Evolutionary conservation across 2,797 vertebrate genomes (phyloP).

Genomic region (Gallinago solitaria): DNA sequence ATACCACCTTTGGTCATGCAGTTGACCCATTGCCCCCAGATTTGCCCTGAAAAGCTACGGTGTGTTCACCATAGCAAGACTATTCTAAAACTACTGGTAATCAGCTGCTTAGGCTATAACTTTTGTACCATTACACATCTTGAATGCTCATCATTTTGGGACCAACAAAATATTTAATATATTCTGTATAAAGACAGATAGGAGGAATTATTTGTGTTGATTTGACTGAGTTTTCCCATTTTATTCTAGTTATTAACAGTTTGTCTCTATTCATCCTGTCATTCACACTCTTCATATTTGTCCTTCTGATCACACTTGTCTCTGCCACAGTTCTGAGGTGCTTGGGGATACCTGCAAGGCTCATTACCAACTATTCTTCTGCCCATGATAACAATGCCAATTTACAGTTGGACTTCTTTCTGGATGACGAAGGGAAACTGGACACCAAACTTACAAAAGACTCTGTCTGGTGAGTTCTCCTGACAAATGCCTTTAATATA

Average conservation of each 20-base stretch:
- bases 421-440: conserved; percentile 86
- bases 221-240: background rate
- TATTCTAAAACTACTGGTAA: background rate
- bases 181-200: background rate
- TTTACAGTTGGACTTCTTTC: conserved; percentile 88
- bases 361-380: conserved; percentile 92
- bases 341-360: conserved; percentile 90
- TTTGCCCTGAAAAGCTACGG: background rate
- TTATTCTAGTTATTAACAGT: background rate
- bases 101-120: background rate
- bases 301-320: background rate
- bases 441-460: conserved; percentile 87
- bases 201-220: background rate
- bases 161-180: background rate
- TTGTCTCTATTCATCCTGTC: background rate
- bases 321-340: conserved; percentile 87
- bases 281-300: background rate
- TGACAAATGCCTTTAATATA: background rate
- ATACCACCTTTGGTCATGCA: background rate
- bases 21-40: background rate
- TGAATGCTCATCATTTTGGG: background rate
- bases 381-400: conserved; percentile 96
- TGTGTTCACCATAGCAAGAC: background rate
- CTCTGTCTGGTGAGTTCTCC: conserved; percentile 86
- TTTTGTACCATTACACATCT: background rate